Percentiles rank a stretch among this genome's conserved stretches.
Conservation (phyloP, 2,113 vertebrate species). For the Oreochromis aureus region DNA sequence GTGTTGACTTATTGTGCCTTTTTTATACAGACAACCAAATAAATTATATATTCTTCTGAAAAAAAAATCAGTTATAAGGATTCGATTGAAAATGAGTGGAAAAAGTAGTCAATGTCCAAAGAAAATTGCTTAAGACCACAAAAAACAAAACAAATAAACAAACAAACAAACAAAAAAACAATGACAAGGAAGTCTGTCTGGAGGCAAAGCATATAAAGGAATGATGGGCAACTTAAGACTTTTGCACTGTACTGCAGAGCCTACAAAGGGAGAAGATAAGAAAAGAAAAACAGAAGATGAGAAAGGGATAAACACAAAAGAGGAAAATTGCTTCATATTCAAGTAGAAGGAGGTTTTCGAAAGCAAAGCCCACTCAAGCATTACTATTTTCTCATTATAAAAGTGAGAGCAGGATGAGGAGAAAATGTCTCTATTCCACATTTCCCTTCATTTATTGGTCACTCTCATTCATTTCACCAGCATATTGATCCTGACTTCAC, state of each 20-base stretch:
- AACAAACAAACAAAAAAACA: background rate
- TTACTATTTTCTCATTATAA: constrained; percentile 56
- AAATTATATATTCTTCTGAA: background rate
- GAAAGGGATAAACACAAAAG: background rate
- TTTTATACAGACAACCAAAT: background rate
- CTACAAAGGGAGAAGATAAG: background rate
- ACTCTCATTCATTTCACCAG: constrained; percentile 13
- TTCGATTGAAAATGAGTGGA: background rate
- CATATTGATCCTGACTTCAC: constrained; percentile 36
- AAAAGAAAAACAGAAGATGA: background rate
- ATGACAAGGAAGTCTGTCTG: background rate
- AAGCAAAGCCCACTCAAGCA: constrained; percentile 35
- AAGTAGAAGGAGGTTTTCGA: constrained; percentile 2
- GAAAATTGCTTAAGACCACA: background rate
- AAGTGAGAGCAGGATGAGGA: background rate
- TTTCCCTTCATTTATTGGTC: constrained; percentile 36
- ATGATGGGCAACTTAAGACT: background rate
- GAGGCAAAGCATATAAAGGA: background rate
- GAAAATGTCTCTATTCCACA: constrained; percentile 20
- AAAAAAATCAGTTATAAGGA: background rate
- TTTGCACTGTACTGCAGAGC: background rate
- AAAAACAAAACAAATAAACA: background rate
- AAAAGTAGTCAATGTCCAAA: background rate
- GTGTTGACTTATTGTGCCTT: background rate
- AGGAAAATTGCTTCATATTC: constrained; percentile 17